A percentile compares a stretch with the other conserved stretches of the same genome.
Conservation (phyloP, 2,113 vertebrate genomes). For the Aleadryas rufinucha region DNA sequence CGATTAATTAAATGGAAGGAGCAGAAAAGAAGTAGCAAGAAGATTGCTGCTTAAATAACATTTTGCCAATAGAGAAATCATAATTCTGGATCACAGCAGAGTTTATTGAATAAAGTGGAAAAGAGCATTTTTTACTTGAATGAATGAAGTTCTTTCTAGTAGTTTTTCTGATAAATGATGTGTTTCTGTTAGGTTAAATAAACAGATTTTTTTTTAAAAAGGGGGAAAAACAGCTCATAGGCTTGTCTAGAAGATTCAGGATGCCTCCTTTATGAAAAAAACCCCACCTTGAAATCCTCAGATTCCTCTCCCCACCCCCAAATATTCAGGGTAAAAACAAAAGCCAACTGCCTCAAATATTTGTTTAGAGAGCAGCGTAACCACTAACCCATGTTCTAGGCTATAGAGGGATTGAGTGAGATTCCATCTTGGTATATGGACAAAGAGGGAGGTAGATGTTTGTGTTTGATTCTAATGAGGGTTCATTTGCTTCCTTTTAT, state of each 20-base stretch:
- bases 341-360: not conserved
- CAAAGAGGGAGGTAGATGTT: not conserved
- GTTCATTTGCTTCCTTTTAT: not conserved
- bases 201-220: not conserved
- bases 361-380: not conserved
- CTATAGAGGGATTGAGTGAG: not conserved
- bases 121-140: not conserved
- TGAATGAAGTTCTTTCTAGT: not conserved
- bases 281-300: not conserved
- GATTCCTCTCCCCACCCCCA: rapidly evolving
- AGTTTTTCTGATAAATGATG: not conserved
- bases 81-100: not conserved
- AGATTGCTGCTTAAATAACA: not conserved
- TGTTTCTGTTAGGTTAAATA: not conserved
- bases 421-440: not conserved
- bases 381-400: not conserved
- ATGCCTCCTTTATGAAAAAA: not conserved
- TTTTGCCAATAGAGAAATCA: not conserved
- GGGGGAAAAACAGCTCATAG: not conserved
- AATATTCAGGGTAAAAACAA: not conserved
- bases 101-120: not conserved
- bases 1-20: not conserved
- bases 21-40: not conserved
- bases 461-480: not conserved
- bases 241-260: not conserved